Evolutionary conservation across 2,797 vertebrate genomes (phyloP).

Genomic region (Platalea minor): DNA sequence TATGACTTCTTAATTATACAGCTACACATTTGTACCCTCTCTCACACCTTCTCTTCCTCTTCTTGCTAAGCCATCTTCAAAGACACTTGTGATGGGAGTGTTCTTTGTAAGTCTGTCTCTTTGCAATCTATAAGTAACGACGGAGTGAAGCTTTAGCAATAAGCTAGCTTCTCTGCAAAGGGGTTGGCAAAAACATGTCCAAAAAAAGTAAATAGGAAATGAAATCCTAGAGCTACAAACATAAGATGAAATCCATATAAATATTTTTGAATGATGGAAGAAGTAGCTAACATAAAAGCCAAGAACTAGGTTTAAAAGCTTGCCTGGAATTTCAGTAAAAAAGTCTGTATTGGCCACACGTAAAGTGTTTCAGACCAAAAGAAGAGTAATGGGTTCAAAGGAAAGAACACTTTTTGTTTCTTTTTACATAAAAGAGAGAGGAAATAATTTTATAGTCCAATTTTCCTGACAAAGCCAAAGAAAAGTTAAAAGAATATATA

Average conservation of each 20-base stretch:
- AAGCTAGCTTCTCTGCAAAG: background rate
- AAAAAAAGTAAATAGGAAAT: background rate
- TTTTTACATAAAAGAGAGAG: background rate
- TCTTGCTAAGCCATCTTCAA: background rate
- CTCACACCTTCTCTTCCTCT: background rate
- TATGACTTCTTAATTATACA: constrained; percentile 19
- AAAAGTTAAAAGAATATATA: background rate
- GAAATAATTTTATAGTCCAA: background rate
- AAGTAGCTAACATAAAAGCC: background rate
- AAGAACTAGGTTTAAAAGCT: background rate
- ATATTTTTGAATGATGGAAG: background rate
- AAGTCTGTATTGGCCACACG: background rate
- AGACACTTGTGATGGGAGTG: background rate
- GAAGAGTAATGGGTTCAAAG: background rate
- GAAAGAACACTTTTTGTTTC: background rate
- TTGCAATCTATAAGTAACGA: background rate
- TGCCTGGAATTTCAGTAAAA: background rate
- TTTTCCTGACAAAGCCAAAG: background rate
- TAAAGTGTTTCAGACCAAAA: background rate
- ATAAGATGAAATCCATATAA: background rate
- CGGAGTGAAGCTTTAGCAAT: background rate
- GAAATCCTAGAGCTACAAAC: background rate
- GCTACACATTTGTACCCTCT: background rate
- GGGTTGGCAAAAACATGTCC: background rate
- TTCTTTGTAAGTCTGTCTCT: background rate